A percentile compares a stretch with the other conserved stretches of the same genome.
These are phyloP conservation scores for Formica selysi DNA, from an alignment of 1,140 invertebrate species.

Conservation along the genomic window DNA sequence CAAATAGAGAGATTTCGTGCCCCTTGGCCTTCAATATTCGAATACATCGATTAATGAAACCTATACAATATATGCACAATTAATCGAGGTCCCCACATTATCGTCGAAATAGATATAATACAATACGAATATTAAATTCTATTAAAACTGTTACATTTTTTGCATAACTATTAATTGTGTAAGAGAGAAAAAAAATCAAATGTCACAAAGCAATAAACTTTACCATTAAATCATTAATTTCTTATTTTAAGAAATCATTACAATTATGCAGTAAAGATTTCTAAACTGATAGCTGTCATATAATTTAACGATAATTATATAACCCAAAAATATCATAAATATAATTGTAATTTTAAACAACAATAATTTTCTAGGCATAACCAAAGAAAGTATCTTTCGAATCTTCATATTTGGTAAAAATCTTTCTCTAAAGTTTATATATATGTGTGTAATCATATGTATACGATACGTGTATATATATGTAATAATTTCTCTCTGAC, in stretches of 20 bases:
- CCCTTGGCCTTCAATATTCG: not conserved
- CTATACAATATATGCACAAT: slow-evolving; percentile 8
- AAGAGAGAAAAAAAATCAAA: not conserved
- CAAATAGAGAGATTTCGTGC: not conserved
- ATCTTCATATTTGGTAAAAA: too few relatives aligned
- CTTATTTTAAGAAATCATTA: not conserved
- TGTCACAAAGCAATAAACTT: not conserved
- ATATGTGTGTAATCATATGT: too few relatives aligned
- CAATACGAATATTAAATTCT: not conserved
- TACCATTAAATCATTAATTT: slow-evolving; percentile 35
- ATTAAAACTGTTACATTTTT: slow-evolving; percentile 16
- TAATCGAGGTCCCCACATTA: slow-evolving; percentile 33
- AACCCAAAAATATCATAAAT: not conserved
- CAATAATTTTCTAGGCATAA: too few relatives aligned
- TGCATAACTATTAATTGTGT: not conserved
- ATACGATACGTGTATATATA: too few relatives aligned
- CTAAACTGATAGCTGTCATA: not conserved
- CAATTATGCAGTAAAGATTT: not conserved
- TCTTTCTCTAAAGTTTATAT: too few relatives aligned
- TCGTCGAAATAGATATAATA: slow-evolving; percentile 13
- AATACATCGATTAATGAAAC: slow-evolving; percentile 17
- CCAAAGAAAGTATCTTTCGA: too few relatives aligned
- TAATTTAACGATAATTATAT: not conserved
- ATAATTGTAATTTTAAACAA: not conserved
- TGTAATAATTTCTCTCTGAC: too few relatives aligned